phyloP scores from a whole-genome alignment of 2,797 vertebrate species.

The Nannoperca australis region DNA sequence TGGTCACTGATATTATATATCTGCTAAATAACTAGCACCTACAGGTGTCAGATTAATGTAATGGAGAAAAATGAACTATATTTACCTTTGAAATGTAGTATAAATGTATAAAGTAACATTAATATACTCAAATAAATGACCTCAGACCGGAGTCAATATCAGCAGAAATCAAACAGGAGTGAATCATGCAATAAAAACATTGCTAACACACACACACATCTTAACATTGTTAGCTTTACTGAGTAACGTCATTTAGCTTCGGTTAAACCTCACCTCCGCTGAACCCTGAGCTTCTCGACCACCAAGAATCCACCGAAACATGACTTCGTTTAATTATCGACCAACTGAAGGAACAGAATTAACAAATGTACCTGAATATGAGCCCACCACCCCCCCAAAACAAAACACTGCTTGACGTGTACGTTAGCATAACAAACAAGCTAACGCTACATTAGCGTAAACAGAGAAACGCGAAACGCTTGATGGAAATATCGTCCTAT shows the following conservation, averaged over 20 bases:
- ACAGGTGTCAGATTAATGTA: too few species aligned
- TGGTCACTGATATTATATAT: too few species aligned
- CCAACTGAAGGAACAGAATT: neutral
- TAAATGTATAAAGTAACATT: neutral
- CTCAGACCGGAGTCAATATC: too few species aligned
- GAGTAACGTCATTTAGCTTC: neutral
- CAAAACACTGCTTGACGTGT: too few species aligned
- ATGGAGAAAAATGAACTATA: neutral
- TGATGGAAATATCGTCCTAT: rapidly evolving
- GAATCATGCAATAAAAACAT: neutral
- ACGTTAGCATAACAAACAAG: neutral
- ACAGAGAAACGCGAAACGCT: neutral
- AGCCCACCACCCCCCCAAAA: neutral
- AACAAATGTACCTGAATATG: neutral
- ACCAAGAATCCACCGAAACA: conserved; percentile 96
- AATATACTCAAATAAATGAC: neutral
- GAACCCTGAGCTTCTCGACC: conserved; percentile 90
- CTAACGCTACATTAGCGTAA: conserved; percentile 10
- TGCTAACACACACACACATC: neutral
- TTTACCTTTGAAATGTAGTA: neutral
- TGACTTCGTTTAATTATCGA: conserved; percentile 51
- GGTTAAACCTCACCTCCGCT: conserved; percentile 85
- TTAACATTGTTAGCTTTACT: neutral
- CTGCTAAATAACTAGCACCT: too few species aligned
- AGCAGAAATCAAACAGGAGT: neutral